Percentiles rank a stretch among this genome's conserved stretches.
Conservation (phyloP, 2,888 invertebrate genomes). For the Nyleta sp. region DNA sequence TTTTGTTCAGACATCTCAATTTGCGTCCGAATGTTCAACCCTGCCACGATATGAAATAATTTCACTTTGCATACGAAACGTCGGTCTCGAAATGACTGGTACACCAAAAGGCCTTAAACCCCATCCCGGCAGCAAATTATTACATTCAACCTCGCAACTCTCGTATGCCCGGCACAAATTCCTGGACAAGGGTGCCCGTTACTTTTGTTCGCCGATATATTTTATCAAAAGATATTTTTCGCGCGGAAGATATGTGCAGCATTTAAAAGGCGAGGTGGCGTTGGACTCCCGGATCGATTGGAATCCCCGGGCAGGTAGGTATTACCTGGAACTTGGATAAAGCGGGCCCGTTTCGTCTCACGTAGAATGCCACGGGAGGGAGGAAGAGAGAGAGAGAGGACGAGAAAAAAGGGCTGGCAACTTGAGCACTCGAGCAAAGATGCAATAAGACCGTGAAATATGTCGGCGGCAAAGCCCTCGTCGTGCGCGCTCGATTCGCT, state of each 20-base stretch:
- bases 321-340: slow-evolving; percentile 71
- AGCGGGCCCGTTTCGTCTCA: slow-evolving; percentile 59
- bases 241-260: slow-evolving; percentile 40
- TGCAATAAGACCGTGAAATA: slow-evolving; percentile 64
- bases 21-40: no score
- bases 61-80: no score
- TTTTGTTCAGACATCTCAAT: no score
- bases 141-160: slow-evolving; percentile 23
- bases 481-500: slow-evolving; percentile 38
- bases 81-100: no score
- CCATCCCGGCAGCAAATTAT: slow-evolving; percentile 17
- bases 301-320: slow-evolving; percentile 54
- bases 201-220: slow-evolving; percentile 43
- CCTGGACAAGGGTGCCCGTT: slow-evolving; percentile 29
- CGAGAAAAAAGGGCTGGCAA: slow-evolving; percentile 42
- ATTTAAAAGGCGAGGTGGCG: slow-evolving; percentile 55
- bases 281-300: slow-evolving; percentile 63
- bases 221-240: slow-evolving; percentile 45
- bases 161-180: slow-evolving; percentile 24
- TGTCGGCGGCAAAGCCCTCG: slow-evolving; percentile 45
- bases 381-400: slow-evolving; percentile 17
- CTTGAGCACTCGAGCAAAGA: slow-evolving; percentile 53
- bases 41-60: no score
- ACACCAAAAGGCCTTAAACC: not conserved
- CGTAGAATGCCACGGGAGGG: slow-evolving; percentile 20